A percentile compares a stretch with the other conserved stretches of the same genome.
phyloP scores from a whole-genome alignment of 35 echinoderm and acorn worm species.

The Chiridota heheva region DNA sequence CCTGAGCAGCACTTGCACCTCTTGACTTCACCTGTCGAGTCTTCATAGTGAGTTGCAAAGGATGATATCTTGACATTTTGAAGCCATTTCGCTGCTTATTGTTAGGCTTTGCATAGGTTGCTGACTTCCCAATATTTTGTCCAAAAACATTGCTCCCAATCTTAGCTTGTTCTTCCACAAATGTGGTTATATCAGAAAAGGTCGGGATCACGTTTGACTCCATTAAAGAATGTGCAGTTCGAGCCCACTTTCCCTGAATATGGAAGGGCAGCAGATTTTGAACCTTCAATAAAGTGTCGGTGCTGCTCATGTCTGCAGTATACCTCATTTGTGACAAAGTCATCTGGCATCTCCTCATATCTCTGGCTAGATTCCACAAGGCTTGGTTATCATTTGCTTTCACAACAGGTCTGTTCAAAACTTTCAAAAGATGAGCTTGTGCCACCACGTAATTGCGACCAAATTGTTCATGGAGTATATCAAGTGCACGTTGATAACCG shows the following conservation, averaged over 20 bases:
- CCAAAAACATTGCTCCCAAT: constrained; percentile 34
- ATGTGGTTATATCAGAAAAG: constrained; percentile 35
- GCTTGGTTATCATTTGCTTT: constrained; percentile 6
- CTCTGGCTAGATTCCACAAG: constrained; percentile 38
- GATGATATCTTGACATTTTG: too few relatives aligned
- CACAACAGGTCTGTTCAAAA: constrained; percentile 8
- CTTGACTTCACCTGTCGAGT: too few relatives aligned
- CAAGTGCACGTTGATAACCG: too few relatives aligned
- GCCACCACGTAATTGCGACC: constrained; percentile 24
- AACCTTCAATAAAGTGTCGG: constrained; percentile 30
- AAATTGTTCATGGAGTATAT: too few relatives aligned
- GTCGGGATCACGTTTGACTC: constrained; percentile 17
- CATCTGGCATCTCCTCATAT: constrained; percentile 45
- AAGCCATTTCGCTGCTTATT: too few relatives aligned
- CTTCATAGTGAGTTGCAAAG: too few relatives aligned
- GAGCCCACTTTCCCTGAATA: constrained; percentile 44
- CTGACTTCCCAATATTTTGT: constrained; percentile 35
- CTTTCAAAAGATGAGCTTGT: constrained; percentile 1
- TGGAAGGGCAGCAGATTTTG: constrained; percentile 44
- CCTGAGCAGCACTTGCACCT: too few relatives aligned
- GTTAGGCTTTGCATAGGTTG: too few relatives aligned
- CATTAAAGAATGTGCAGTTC: constrained; percentile 22
- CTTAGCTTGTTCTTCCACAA: constrained; percentile 30
- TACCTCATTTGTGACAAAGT: constrained; percentile 27
- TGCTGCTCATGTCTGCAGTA: constrained; percentile 28